Evolutionary conservation across 2,797 vertebrate genomes (phyloP), one percentile per base, ranked within the genome.

Genomic region (Rhadinocentrus ornatus): DNA sequence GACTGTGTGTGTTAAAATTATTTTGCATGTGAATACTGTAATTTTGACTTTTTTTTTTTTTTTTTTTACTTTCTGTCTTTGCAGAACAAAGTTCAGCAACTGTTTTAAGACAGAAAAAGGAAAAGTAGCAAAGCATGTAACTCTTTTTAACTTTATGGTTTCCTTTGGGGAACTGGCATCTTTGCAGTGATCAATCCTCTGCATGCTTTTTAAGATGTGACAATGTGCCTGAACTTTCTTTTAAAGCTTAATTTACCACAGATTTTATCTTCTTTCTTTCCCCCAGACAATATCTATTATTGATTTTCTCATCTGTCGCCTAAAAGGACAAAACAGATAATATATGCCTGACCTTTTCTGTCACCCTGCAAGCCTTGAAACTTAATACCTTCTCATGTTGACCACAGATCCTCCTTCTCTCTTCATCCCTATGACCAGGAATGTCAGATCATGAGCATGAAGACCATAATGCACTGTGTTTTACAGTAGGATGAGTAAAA

Each of bases 211-310:
- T 76, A 85, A 88, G 90, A 87, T 88, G 78, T 94, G 92, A 94
- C 92, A 84, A 92, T 75, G 93, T 95, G 93, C 94, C 93, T 94
- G 80, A 93, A 91, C 77, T 75, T 77, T 57, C 59, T 62, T 82
- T 86, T 48, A n/a, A n/a, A 48, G 44, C 44, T 2, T 46, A 46
- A 10, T 13, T 39, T 39, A 35, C 34, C 10, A 35, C 34, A 35
- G 10, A 10, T 10, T 9, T 35, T 35, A 35, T 32, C 31, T 32
- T 32, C 8, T 31, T n/a, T n/a, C 8, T 32, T 13, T 4, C 39
- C 39, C 39, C 16, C 39, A 41, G 15, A 16, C 39, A 41, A 41
- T 41, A 41, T 44, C 6, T 44, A 20, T 20, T 44, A 20, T 44
- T 44, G 18, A 44, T 20, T 20, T 44, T 37, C 44, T n/a, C 44